phyloP scores from a whole-genome alignment of 2,113 vertebrate species.

The Cichladusa arquata region DNA sequence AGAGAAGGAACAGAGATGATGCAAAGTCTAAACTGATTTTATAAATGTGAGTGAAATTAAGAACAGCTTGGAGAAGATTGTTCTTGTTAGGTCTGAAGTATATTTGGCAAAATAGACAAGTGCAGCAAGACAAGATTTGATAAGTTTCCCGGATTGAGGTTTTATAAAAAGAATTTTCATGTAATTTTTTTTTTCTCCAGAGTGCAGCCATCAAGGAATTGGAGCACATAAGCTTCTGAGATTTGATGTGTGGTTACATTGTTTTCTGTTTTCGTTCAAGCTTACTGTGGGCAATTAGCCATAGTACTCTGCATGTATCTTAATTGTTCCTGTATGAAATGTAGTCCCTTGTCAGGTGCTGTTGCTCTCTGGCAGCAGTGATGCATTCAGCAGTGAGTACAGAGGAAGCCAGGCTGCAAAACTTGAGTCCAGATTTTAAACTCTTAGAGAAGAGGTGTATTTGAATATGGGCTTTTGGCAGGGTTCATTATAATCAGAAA shows the following conservation, averaged over 20 bases:
- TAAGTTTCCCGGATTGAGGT: neutral
- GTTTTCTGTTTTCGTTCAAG: neutral
- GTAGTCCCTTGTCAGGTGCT: neutral
- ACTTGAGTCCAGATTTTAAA: neutral
- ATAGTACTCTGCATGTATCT: neutral
- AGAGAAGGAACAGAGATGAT: neutral
- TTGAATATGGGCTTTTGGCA: conserved; percentile 22
- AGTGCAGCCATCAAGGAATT: neutral
- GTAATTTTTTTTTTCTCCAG: neutral
- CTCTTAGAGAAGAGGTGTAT: neutral
- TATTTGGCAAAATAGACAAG: neutral
- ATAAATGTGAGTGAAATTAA: conserved; percentile 23
- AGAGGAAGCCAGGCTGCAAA: neutral
- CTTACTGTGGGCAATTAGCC: neutral
- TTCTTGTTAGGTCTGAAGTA: conserved; percentile 16
- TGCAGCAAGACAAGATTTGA: neutral
- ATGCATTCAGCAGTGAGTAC: neutral
- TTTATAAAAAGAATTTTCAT: neutral
- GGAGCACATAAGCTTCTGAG: neutral
- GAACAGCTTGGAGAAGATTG: conserved; percentile 11
- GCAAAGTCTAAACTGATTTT: neutral
- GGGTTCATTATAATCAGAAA: neutral
- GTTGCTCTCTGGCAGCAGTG: neutral
- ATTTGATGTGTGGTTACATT: neutral
- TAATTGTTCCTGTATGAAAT: neutral